Percentiles rank a stretch among this genome's conserved stretches.
Conservation (phyloP, 2,888 invertebrate species). For the Thumatha senex region DNA sequence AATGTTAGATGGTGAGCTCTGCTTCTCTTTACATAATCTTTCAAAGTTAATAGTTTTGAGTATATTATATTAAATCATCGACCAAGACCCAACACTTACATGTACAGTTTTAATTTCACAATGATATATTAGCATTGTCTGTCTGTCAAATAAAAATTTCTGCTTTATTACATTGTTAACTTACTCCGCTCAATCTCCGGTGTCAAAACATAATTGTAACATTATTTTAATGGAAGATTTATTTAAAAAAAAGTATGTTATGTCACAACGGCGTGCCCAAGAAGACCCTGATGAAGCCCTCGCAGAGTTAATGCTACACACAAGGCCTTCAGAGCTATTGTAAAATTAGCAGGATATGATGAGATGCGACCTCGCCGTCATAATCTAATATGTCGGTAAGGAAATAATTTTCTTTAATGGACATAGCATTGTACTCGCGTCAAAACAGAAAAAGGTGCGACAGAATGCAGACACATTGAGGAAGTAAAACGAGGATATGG, state of each 20-base stretch:
- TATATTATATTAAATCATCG: too few species aligned
- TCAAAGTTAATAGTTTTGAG: too few species aligned
- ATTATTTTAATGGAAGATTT: background rate
- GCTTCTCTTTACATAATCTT: too few species aligned
- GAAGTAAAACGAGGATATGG: constrained; percentile 39
- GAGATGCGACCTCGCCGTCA: constrained; percentile 56
- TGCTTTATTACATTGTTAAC: too few species aligned
- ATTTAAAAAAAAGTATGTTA: constrained; percentile 14
- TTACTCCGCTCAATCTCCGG: too few species aligned
- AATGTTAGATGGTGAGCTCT: too few species aligned
- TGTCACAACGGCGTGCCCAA: constrained; percentile 23
- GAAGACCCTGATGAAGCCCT: constrained; percentile 60
- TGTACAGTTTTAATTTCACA: too few species aligned
- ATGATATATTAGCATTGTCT: too few species aligned
- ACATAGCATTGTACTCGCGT: constrained; percentile 48
- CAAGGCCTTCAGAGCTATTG: constrained; percentile 53
- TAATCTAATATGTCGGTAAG: constrained; percentile 61
- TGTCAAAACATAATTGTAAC: too few species aligned
- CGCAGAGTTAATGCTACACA: constrained; percentile 40
- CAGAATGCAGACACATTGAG: constrained; percentile 37
- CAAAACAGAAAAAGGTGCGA: constrained; percentile 50
- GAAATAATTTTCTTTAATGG: constrained; percentile 64
- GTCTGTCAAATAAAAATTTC: too few species aligned
- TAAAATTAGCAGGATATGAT: constrained; percentile 66
- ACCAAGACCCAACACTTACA: too few species aligned